These are phyloP conservation scores for Synergus gifuensis DNA, from an alignment of 2,888 invertebrate genomes.

Conservation along the genomic window DNA sequence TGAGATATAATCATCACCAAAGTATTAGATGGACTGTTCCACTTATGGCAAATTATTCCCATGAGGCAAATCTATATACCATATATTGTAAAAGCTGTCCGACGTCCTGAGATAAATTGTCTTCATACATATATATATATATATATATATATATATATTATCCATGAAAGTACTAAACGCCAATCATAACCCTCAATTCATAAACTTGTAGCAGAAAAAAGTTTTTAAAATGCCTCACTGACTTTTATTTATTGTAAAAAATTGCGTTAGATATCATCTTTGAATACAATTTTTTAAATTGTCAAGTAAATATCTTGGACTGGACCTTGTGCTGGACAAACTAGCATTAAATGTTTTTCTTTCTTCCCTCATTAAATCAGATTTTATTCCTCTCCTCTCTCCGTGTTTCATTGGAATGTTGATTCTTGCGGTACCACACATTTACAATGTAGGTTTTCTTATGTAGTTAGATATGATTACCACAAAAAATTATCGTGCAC, in stretches of 20 bases:
- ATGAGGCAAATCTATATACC: background rate
- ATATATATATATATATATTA: conserved; percentile 3
- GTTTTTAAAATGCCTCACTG: too few species aligned
- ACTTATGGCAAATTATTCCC: conserved; percentile 30
- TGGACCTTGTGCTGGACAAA: background rate
- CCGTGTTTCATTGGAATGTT: conserved; percentile 21
- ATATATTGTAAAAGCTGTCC: background rate
- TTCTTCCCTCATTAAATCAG: background rate
- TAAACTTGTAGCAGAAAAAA: background rate
- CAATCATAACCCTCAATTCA: conserved; percentile 7
- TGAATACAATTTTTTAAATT: background rate
- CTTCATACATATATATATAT: background rate
- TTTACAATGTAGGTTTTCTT: conserved; percentile 38
- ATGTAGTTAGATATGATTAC: conserved; percentile 25
- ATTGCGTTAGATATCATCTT: background rate
- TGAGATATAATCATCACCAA: conserved; percentile 26
- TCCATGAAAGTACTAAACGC: conserved; percentile 7
- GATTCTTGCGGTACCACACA: conserved; percentile 32
- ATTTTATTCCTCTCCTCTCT: conserved; percentile 4
- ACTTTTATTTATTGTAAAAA: background rate
- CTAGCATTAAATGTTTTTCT: conserved; percentile 16
- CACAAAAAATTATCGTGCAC: conserved; percentile 18
- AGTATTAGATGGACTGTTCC: conserved; percentile 22
- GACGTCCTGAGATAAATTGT: background rate
- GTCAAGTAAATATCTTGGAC: background rate